These are phyloP conservation scores for Zaprionus ornatus DNA, from an alignment of 1,140 invertebrate species.

Conservation along the genomic window DNA sequence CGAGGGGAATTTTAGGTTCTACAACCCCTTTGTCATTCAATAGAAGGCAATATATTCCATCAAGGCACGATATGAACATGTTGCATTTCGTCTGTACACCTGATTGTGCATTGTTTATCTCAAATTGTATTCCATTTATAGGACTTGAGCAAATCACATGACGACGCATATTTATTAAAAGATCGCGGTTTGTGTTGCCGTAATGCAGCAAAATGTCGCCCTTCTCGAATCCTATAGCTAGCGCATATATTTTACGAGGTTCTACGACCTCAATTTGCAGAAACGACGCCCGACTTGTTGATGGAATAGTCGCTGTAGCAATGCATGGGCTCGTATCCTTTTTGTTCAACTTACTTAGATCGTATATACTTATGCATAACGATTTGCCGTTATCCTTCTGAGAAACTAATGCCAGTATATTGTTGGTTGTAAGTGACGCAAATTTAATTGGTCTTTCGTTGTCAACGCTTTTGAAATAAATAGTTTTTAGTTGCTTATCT, in stretches of 20 bases:
- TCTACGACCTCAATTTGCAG: conserved; percentile 29
- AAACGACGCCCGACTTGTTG: conserved; percentile 30
- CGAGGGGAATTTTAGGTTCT: conserved; percentile 25
- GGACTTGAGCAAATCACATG: conserved; percentile 27
- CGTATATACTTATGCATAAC: conserved; percentile 49
- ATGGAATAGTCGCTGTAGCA: conserved; percentile 10
- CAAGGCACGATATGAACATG: conserved; percentile 50
- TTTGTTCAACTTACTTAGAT: conserved; percentile 42
- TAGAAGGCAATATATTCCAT: conserved; percentile 43
- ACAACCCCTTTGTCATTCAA: conserved; percentile 52
- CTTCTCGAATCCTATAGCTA: conserved; percentile 57
- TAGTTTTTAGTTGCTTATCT: conserved; percentile 22
- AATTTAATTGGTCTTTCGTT: conserved; percentile 13
- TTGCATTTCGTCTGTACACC: conserved; percentile 8
- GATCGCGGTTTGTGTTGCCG: conserved; percentile 43
- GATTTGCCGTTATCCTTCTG: conserved; percentile 21
- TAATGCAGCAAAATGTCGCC: conserved; percentile 55
- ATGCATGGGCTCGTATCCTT: conserved; percentile 46
- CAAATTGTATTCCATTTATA: conserved; percentile 60
- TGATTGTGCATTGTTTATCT: background rate
- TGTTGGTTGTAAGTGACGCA: conserved; percentile 54
- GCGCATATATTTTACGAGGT: conserved; percentile 33
- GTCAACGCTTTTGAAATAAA: conserved; percentile 42
- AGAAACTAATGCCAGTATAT: conserved; percentile 34
- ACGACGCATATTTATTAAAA: conserved; percentile 38